phyloP scores from a whole-genome alignment of 2,888 invertebrate species.

The Selenia dentaria region DNA sequence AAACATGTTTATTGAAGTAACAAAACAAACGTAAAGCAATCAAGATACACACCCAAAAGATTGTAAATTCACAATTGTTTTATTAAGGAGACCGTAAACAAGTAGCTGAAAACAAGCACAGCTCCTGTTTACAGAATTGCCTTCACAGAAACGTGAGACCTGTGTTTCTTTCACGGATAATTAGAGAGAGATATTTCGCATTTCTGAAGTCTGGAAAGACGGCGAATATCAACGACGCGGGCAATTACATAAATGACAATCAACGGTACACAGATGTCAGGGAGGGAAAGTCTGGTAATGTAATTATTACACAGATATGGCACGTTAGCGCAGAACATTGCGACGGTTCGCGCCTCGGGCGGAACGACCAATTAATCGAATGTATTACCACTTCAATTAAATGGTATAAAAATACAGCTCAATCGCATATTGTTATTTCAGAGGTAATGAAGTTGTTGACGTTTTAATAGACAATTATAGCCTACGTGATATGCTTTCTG shows the following conservation, averaged over 20 bases:
- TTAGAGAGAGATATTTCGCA: constrained; percentile 24
- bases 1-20: constrained; percentile 7
- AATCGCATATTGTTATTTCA: constrained; percentile 7
- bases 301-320: constrained; percentile 70
- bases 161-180: constrained; percentile 22
- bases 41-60: constrained; percentile 10
- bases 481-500: background rate
- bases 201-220: constrained; percentile 13
- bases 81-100: constrained; percentile 14
- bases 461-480: background rate
- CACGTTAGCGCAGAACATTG: constrained; percentile 50
- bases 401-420: constrained; percentile 11
- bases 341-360: constrained; percentile 44
- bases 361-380: constrained; percentile 41
- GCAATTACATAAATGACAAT: constrained; percentile 80
- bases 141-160: constrained; percentile 23
- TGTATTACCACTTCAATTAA: constrained; percentile 26
- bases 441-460: constrained; percentile 9
- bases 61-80: constrained; percentile 19
- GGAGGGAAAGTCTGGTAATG: constrained; percentile 72
- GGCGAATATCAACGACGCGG: constrained; percentile 32
- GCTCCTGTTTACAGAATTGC: constrained; percentile 13
- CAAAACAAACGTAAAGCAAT: constrained; percentile 13
- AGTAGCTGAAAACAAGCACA: constrained; percentile 16
- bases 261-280: constrained; percentile 66